Base-by-base conservation (phyloP, 2,888 invertebrate species). In the Spicauda simplicius region DNA sequence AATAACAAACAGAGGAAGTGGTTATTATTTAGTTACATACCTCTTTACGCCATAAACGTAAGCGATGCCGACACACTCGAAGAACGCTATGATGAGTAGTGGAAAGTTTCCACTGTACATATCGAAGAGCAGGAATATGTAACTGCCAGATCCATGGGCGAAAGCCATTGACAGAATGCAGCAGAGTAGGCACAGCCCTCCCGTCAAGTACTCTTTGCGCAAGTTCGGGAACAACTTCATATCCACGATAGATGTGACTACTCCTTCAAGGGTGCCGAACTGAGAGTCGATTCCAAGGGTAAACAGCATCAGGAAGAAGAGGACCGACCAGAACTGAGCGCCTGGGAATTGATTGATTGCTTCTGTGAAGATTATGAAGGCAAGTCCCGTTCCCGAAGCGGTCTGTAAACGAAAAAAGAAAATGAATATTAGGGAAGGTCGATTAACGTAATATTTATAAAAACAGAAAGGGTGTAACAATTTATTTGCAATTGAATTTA, bases 321-420 rank as follows among this genome's bases (percentile, higher is more conserved):
- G 94, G 14, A 99, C 95, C 4, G 98, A 97, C 99, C 99, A 99
- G 82, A 99, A 96, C 77, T 98, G 98, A 0, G 98, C 97, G 0
- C 98, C 97, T 0, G 99, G 98, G 88, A 99, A 99, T 91, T 99
- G 98, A 91, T 98, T 98, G 82, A 99, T 99, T 8, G 99, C 99
- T 88, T 99, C 98, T 0, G 99, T 99, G 93, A 99, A 99, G 76
- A 99, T 98, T 72, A 99, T 98, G 87, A 99, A 99, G 0, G 99
- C 99, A 68, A 99, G 90, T 0, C 99, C 99, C 0, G 99, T 98
- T 25, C 99, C 99, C 2, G 98, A 97, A 0, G 98, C 99, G 7
- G 98, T 98, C 99, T 99, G 91, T 16, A 94, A 94, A 71, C 63
- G 14, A 41, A 3, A 14, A 41, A 41, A 33, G 33, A 6, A 33